A percentile compares a stretch with the other conserved stretches of the same genome.
phyloP scores from a whole-genome alignment of 2,888 invertebrate species.

The Rhodophaea formosa region DNA sequence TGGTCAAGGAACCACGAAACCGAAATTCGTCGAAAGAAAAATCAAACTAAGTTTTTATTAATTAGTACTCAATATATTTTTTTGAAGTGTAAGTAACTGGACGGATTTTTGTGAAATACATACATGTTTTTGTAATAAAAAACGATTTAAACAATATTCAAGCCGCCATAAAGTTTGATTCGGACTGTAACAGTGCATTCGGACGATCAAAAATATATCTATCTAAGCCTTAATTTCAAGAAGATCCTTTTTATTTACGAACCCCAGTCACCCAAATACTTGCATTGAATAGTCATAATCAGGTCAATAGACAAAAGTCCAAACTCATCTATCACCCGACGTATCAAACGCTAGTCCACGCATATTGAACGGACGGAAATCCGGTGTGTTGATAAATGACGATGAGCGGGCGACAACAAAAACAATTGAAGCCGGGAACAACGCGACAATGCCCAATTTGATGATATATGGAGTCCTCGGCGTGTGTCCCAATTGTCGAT shows the following conservation, averaged over 20 bases:
- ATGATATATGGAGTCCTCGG: neutral
- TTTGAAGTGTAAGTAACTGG: no score
- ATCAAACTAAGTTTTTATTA: no score
- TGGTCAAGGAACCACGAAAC: no score
- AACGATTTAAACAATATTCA: no score
- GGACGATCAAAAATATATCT: no score
- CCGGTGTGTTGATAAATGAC: conserved; percentile 5
- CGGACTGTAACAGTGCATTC: no score
- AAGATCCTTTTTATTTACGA: neutral
- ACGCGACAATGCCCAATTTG: neutral
- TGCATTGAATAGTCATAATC: neutral
- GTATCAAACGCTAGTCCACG: conserved; percentile 2
- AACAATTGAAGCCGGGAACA: conserved; percentile 2
- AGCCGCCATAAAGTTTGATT: no score
- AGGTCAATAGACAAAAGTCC: neutral
- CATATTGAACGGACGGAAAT: conserved; percentile 3
- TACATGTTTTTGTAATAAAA: no score
- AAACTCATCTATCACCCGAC: neutral
- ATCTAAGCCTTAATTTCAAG: neutral
- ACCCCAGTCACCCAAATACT: neutral
- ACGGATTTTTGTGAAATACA: no score
- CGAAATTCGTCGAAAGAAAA: no score
- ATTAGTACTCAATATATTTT: no score
- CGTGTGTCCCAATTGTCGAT: neutral
- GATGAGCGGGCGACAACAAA: neutral